Base-by-base conservation (phyloP, 2,113 vertebrate genomes). In the Pogonocichla stellata region DNA sequence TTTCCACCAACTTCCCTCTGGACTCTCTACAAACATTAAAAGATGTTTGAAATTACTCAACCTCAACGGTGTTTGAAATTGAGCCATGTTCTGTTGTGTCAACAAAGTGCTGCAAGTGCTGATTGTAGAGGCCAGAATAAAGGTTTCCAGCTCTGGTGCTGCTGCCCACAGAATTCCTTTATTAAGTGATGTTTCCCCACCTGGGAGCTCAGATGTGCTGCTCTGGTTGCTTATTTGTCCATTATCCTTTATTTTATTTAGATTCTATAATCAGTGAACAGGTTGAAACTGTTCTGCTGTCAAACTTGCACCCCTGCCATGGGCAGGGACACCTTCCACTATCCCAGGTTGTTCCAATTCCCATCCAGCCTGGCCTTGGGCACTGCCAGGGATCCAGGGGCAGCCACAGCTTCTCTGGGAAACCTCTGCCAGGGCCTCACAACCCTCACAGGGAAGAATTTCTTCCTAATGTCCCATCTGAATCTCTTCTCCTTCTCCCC, bases 11-110 rank as follows among this genome's bases (percentile, higher is more conserved):
- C 91, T 95, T 95, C 94, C 95, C 94, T 61, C 78, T 81, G 89
- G 91, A 92, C 91, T 84, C 75, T 92, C 80, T 87, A 82, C 93
- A 95, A 87, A 87, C 93, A 95, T 92, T 95, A 93, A 94, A 93
- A 96, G 94, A 92, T 95, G 70, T 85, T 95, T 97, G 93, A 95
- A 97, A 97, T 92, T 91, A 93, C 91, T 94, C 94, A 79, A 6
- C 95, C 95, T 92, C 91, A 54, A 11, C 73, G 0, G 73, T 71
- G 73, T 89, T 97, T 97, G 96, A 96, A 96, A 95, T 87, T 72
- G 94, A 95, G 93, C 95, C 94, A 75, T 48, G 80, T 85, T 95
- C 60, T 74, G 28, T 91, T 85, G 84, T 95, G 91, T 95, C 93
- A 96, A 94, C 95, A 89, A 47, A 90, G 61, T 48, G 69, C 70